These are phyloP conservation scores for Prietella phreatophila DNA, from an alignment of 2,113 vertebrate species.

Conservation along the genomic window DNA sequence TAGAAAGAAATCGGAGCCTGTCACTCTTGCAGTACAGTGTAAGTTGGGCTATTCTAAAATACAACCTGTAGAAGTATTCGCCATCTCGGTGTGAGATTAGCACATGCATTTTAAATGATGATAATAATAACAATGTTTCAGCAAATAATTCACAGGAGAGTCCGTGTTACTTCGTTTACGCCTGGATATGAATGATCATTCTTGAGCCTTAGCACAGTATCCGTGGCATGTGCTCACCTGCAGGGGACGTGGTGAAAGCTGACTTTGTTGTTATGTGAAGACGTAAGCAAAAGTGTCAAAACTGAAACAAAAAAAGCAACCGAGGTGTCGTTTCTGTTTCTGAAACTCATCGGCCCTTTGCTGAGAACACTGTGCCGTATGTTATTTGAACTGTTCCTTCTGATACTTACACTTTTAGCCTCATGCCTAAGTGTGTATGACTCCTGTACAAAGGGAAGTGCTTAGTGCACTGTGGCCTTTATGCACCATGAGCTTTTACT, in stretches of 20 bases:
- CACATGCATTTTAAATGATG: not conserved
- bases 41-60: constrained; percentile 43
- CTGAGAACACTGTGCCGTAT: not conserved
- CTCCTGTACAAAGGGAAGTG: not conserved
- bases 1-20: constrained; percentile 21
- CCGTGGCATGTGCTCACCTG: not conserved
- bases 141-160: not conserved
- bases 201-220: not conserved
- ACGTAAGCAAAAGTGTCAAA: not conserved
- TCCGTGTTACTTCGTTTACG: not conserved
- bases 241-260: not conserved
- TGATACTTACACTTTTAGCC: not conserved
- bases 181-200: not conserved
- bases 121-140: not conserved
- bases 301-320: not conserved
- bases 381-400: not conserved
- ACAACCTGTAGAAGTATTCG: not conserved
- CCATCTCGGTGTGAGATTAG: not conserved
- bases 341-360: not conserved
- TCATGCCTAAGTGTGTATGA: not conserved
- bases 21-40: constrained; percentile 53
- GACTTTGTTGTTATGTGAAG: not conserved
- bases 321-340: not conserved
- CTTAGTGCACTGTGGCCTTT: not conserved
- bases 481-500: not conserved